Base-by-base conservation (phyloP, 1,140 invertebrate genomes). In the Callitettix versicolor region DNA sequence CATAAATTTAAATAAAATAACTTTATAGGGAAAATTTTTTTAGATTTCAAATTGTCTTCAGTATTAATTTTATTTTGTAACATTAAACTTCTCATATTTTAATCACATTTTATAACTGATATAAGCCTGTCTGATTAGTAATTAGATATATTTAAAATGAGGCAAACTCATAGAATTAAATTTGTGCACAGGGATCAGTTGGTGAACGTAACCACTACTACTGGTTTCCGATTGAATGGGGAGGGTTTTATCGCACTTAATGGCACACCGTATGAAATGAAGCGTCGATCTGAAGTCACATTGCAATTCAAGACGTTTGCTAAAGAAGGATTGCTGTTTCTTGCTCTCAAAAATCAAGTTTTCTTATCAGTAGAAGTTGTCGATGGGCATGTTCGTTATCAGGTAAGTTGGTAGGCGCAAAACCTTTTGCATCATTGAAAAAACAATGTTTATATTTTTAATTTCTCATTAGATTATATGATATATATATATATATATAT, bases 261-360 rank as follows among this genome's bases (percentile, higher is more conserved):
- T 68, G 79, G 72, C 53, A 68, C 67, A 55, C 70, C 63, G 59
- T 78, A 72, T 60, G 75, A 70, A 57, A 79, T 81, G 60, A 64
- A 71, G 57, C 64, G 73, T 57, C 67, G 74, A 21, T 75, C 81
- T 26, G 68, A 78, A 63, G 71, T 95, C 63, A 67, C 76, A 61
- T 68, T 96, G 30, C 80, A 76, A 33, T 95, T 98, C 69, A 90
- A 90, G 64, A 96, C 93, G 0, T 86, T 84, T 58, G 80, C 85
- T 9, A 78, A 81, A 21, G 81, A 95, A 63, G 95, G 95, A 0
- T 68, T 98, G 3, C 73, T 99, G 3, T 94, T 95, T 72, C 74
- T 91, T 40, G 84, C 88, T 61, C 86, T 85, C 5, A 34, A 30
- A n/a, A 38, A 30, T 61, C 14, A 22, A 9, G 84, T 81, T 54